Percentiles rank a stretch among this genome's conserved stretches.
phyloP scores from a whole-genome alignment of 2,888 invertebrate species.

The Cecidostiba fungosa region DNA sequence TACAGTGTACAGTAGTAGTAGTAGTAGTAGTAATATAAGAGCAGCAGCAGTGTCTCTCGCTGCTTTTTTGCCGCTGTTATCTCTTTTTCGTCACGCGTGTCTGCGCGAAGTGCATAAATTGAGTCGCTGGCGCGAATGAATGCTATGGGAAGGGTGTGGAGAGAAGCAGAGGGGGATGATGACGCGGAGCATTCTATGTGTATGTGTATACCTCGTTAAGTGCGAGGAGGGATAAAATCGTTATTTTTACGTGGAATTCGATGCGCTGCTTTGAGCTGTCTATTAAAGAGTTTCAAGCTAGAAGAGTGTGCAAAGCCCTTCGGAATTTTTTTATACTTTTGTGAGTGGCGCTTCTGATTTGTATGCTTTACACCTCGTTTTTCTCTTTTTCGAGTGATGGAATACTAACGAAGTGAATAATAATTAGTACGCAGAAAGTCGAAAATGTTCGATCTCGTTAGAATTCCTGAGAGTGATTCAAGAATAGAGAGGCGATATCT shows the following conservation, averaged over 20 bases:
- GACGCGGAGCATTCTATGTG: neutral
- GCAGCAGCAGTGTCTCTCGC: neutral
- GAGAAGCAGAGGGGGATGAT: neutral
- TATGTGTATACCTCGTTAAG: neutral
- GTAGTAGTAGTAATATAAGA: no score
- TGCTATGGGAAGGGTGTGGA: neutral
- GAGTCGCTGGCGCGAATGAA: slow-evolving; percentile 10
- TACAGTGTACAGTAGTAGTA: no score
- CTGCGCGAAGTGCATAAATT: slow-evolving; percentile 46
- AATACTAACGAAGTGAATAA: no score
- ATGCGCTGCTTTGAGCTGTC: neutral
- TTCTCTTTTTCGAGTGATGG: no score
- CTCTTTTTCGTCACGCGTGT: neutral
- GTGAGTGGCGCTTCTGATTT: no score
- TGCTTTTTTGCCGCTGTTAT: neutral
- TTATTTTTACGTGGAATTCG: slow-evolving; percentile 21
- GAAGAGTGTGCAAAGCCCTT: no score
- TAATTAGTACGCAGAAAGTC: no score
- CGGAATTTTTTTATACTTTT: no score
- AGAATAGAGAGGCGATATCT: neutral
- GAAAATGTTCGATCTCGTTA: no score
- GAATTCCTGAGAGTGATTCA: no score
- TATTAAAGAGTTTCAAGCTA: neutral
- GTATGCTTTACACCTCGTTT: no score
- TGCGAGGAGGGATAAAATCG: slow-evolving; percentile 13